phyloP scores from a whole-genome alignment of 2,113 vertebrate species.

The Halichoerus grypus region DNA sequence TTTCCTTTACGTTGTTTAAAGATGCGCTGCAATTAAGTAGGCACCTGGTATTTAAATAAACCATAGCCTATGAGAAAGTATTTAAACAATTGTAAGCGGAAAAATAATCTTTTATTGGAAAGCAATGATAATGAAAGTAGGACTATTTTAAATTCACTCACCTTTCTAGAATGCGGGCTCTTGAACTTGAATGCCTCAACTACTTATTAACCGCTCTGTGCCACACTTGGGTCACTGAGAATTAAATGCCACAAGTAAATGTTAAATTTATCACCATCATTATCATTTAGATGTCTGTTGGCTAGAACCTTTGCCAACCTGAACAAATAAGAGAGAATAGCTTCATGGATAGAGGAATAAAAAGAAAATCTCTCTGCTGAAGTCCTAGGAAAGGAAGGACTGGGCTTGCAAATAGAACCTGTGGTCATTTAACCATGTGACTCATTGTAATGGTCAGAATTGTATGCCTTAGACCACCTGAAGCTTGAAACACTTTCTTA shows the following conservation, averaged over 20 bases:
- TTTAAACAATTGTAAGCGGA: not conserved
- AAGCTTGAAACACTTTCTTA: slow-evolving; percentile 27
- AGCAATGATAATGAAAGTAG: not conserved
- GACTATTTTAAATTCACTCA: not conserved
- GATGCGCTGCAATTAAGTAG: not conserved
- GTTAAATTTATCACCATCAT: not conserved
- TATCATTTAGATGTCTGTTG: not conserved
- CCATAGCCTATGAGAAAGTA: not conserved
- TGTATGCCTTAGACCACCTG: not conserved
- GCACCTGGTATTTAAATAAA: not conserved
- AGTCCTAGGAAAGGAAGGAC: not conserved
- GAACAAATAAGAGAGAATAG: not conserved
- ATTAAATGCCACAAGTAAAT: slow-evolving; percentile 18
- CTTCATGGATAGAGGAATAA: not conserved
- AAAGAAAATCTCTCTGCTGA: not conserved
- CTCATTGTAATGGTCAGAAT: not conserved
- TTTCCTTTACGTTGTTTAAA: not conserved
- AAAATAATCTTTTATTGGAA: not conserved
- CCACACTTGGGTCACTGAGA: not conserved
- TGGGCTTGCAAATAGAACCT: not conserved
- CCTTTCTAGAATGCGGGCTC: not conserved
- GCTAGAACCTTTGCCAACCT: not conserved
- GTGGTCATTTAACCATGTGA: not conserved
- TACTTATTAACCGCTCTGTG: not conserved
- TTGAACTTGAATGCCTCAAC: not conserved